These are phyloP conservation scores for Ceratina australensis DNA, from an alignment of 1,140 invertebrate genomes.

Conservation along the genomic window DNA sequence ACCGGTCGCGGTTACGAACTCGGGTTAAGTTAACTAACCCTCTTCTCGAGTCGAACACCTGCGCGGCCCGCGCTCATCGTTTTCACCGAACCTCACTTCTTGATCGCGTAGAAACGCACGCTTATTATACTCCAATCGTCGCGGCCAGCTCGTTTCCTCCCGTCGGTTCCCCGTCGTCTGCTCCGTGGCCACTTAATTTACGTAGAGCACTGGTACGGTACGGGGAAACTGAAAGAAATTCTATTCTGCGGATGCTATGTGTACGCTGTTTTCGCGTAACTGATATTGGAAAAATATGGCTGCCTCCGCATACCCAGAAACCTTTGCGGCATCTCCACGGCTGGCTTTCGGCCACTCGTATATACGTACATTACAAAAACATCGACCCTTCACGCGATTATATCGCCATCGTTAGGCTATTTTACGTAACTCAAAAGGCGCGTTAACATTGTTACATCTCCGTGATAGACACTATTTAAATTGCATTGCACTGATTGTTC, in stretches of 20 bases:
- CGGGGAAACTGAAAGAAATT: conserved; percentile 43
- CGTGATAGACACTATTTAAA: conserved; percentile 1
- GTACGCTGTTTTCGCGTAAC: conserved; percentile 74
- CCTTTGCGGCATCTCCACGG: conserved; percentile 71
- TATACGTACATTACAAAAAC: conserved; percentile 62
- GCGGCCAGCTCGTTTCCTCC: conserved; percentile 16
- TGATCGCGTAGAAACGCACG: conserved; percentile 35
- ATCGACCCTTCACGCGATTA: conserved; percentile 53
- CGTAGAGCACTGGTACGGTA: conserved; percentile 42
- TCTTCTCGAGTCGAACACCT: conserved; percentile 67
- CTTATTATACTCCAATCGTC: conserved; percentile 47
- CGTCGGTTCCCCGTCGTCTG: conserved; percentile 28
- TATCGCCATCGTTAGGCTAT: conserved; percentile 55
- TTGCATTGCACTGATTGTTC: neutral
- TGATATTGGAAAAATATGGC: conserved; percentile 77
- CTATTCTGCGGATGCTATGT: conserved; percentile 63
- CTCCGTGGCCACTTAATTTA: conserved; percentile 43
- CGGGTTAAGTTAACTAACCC: conserved; percentile 70
- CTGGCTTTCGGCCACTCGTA: conserved; percentile 63
- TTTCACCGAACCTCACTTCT: conserved; percentile 52
- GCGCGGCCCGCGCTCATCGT: conserved; percentile 58
- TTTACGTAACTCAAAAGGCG: conserved; percentile 30
- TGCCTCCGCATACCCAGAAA: conserved; percentile 77
- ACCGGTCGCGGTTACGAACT: conserved; percentile 62
- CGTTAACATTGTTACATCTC: conserved; percentile 46